These are phyloP conservation scores for Oreohelix idahoensis DNA, from an alignment of 1,140 invertebrate genomes.

Conservation along the genomic window DNA sequence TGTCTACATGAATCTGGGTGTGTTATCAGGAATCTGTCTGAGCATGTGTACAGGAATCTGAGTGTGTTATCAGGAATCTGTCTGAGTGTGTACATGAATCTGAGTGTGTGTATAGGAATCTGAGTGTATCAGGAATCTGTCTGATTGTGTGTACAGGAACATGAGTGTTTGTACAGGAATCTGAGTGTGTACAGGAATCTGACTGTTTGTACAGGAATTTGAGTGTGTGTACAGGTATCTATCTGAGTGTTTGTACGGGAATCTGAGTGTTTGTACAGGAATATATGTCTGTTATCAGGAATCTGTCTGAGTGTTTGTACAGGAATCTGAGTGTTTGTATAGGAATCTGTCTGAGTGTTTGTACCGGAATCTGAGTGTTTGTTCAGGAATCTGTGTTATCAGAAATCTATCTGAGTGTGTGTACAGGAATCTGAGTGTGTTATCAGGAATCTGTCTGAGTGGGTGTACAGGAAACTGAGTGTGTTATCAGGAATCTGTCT, in stretches of 20 bases:
- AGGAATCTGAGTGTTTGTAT: not conserved
- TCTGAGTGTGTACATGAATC: not conserved
- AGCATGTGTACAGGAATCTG: not conserved
- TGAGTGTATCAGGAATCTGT: not conserved
- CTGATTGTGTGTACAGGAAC: too few species aligned
- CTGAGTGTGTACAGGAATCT: too few species aligned
- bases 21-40: not conserved
- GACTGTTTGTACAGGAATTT: too few species aligned
- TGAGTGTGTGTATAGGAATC: too few species aligned
- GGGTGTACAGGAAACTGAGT: too few species aligned
- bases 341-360: not conserved
- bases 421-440: not conserved
- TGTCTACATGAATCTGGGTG: not conserved
- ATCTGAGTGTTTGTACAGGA: not conserved
- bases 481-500: too few species aligned
- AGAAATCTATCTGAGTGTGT: not conserved
- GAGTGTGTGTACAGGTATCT: too few species aligned
- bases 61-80: not conserved
- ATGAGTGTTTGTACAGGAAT: too few species aligned
- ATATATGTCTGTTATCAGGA: not conserved
- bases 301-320: not conserved
- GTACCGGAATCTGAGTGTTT: not conserved
- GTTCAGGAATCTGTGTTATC: not conserved
- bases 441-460: not conserved
- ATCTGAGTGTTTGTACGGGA: too few species aligned